Evolutionary conservation across 2,797 vertebrate species (phyloP), one percentile per base, ranked within the genome.

Genomic region (Rachycentron canadum): DNA sequence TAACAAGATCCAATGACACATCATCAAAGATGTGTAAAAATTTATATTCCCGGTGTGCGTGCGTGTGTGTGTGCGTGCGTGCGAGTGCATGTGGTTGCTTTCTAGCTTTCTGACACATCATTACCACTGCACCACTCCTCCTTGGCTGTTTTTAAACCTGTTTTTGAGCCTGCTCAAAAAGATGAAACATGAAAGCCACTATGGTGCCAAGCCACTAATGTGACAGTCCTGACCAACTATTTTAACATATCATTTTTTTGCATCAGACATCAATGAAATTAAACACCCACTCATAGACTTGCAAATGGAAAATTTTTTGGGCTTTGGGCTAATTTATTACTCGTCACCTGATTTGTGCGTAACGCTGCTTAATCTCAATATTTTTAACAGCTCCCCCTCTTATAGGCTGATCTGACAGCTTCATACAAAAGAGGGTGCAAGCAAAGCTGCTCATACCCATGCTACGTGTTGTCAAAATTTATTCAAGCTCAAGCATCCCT

Each of bases 181-280:
- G n/a, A n/a, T n/a, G n/a, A n/a, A 73, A 59, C 53, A 43, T 62
- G 58, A 63, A 76, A 69, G 55, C 45, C 52, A 66, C 68, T 57
- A 59, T 12, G 56, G 66, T 58, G 38, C 32, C 64, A 66, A 52
- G n/a, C 30, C 69, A 49, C 70, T 76, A 74, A 76, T 19, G 60
- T 69, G 74, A 78, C 63, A 73, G 38, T 38, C 62, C 28, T 36
- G 72, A 56, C 47, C 49, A 36, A 58, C 25, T 57, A 14, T n/a
- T 67, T 66, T 60, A 69, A 45, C 58, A 14, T 25, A 17, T n/a
- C 11, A 0, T 47, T 5, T 38, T 64, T 26, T 53, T 64, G 49
- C 68, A 76, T 52, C 68, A 68, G 65, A 64, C 43, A 36, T 26
- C 43, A 25, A 45, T 41, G 43, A 53, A 71, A 74, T 49, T 36